Conservation (phyloP, 1,140 invertebrate genomes). For the Magallana gigas region DNA sequence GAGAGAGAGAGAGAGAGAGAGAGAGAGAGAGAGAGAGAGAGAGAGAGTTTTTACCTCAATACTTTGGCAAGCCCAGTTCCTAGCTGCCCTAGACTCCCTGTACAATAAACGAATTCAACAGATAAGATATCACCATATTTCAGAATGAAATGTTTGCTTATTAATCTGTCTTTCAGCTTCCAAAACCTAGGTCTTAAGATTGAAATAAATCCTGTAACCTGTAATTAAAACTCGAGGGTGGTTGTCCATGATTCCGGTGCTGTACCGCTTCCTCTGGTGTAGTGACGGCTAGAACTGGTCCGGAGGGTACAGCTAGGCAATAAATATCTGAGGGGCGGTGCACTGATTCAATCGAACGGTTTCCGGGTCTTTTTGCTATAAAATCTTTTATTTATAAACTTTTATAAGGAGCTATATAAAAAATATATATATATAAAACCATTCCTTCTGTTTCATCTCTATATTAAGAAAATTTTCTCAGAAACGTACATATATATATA, state of each 20-base stretch:
- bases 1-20: background rate
- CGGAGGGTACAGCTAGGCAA: constrained; percentile 1
- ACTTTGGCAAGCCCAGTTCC: constrained; percentile 70
- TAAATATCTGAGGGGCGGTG: background rate
- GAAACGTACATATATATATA: too few relatives aligned
- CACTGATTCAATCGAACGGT: background rate
- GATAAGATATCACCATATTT: too few relatives aligned
- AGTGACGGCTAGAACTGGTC: background rate
- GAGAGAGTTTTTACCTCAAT: constrained; percentile 62
- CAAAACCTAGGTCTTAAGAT: too few relatives aligned
- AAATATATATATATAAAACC: too few relatives aligned
- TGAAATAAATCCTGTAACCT: constrained; percentile 43
- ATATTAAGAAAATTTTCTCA: too few relatives aligned
- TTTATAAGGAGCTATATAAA: too few relatives aligned
- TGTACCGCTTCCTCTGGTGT: constrained; percentile 23
- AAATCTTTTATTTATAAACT: too few relatives aligned
- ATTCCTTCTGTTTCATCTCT: too few relatives aligned
- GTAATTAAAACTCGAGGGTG: constrained; percentile 60
- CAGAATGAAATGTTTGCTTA: too few relatives aligned
- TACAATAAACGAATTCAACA: constrained; percentile 30
- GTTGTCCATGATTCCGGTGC: constrained; percentile 14
- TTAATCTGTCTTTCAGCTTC: too few relatives aligned
- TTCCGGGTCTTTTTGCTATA: background rate
- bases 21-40: background rate
- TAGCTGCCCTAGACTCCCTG: constrained; percentile 73